These are phyloP conservation scores for Globicephala melas DNA, from an alignment of 2,113 vertebrate genomes.

Conservation along the genomic window DNA sequence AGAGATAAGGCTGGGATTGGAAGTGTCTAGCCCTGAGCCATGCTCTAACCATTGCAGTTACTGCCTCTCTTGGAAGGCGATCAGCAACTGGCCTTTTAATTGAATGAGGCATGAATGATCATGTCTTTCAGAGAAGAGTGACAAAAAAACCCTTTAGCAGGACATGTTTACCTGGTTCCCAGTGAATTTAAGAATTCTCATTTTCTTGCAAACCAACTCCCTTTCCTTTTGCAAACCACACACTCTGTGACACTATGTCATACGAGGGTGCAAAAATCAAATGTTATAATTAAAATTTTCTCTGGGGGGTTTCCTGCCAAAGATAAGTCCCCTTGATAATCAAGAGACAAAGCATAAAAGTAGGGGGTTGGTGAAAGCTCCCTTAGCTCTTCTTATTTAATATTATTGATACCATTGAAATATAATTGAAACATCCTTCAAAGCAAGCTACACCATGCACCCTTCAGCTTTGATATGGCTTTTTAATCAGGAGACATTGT, in stretches of 20 bases:
- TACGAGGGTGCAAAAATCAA: neutral
- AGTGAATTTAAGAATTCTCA: neutral
- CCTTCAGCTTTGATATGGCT: slow-evolving; percentile 69
- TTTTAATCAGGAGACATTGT: slow-evolving; percentile 80
- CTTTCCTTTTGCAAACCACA: neutral
- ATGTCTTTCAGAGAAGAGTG: neutral
- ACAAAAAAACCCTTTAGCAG: neutral
- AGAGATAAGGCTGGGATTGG: too few relatives aligned
- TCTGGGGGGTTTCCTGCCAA: neutral
- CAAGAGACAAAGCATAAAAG: neutral
- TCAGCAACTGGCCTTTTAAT: neutral
- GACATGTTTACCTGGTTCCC: neutral
- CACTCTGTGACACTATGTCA: neutral
- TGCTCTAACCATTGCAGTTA: accelerated
- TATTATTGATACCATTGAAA: slow-evolving; percentile 56
- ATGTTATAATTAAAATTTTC: slow-evolving; percentile 53
- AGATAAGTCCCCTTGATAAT: neutral
- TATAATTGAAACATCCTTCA: slow-evolving; percentile 75
- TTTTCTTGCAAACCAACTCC: neutral
- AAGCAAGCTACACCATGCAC: slow-evolving; percentile 47
- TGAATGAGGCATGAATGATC: too few relatives aligned
- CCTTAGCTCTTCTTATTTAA: neutral
- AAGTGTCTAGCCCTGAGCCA: too few relatives aligned
- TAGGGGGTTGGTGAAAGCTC: neutral
- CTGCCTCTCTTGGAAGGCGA: neutral